phyloP scores from a whole-genome alignment of 2,888 invertebrate genomes.

The Dyspetes luteomarginatus region DNA sequence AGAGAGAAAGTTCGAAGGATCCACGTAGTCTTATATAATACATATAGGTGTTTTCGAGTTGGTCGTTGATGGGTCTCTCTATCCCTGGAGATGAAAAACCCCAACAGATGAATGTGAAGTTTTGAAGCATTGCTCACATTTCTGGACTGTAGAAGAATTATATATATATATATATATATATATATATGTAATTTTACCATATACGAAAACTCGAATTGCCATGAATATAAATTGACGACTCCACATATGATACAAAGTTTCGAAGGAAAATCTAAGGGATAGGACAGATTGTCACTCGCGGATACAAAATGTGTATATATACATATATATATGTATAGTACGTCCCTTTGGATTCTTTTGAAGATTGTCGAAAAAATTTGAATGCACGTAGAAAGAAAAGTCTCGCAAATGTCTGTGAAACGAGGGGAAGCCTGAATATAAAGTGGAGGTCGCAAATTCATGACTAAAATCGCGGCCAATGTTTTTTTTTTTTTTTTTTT shows the following conservation, averaged over 20 bases:
- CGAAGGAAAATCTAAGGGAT: conserved; percentile 26
- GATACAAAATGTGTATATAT: conserved; percentile 14
- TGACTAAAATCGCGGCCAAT: conserved; percentile 36
- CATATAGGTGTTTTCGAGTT: conserved; percentile 24
- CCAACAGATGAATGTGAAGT: conserved; percentile 34
- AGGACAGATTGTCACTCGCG: conserved; percentile 27
- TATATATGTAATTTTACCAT: too few species aligned
- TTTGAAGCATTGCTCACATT: conserved; percentile 41
- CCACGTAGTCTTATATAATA: too few species aligned
- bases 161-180: not conserved
- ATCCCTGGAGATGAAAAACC: conserved; percentile 38
- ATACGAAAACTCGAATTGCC: conserved; percentile 17
- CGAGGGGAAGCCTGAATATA: conserved; percentile 39
- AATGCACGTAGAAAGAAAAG: conserved; percentile 20
- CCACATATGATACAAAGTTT: conserved; percentile 18
- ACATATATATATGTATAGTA: not conserved
- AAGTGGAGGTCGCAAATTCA: conserved; percentile 49
- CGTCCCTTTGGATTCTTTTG: conserved; percentile 22
- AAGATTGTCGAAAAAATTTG: conserved; percentile 46
- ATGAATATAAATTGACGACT: conserved; percentile 56
- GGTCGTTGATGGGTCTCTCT: conserved; percentile 12
- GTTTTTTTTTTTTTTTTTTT: conserved; percentile 25
- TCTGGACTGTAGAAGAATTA: not conserved
- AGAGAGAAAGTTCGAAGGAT: not conserved
- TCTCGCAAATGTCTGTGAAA: conserved; percentile 21